Evolutionary conservation across 1,140 invertebrate genomes (phyloP), one percentile per base, ranked within the genome.

Genomic region (Andricus grossulariae): DNA sequence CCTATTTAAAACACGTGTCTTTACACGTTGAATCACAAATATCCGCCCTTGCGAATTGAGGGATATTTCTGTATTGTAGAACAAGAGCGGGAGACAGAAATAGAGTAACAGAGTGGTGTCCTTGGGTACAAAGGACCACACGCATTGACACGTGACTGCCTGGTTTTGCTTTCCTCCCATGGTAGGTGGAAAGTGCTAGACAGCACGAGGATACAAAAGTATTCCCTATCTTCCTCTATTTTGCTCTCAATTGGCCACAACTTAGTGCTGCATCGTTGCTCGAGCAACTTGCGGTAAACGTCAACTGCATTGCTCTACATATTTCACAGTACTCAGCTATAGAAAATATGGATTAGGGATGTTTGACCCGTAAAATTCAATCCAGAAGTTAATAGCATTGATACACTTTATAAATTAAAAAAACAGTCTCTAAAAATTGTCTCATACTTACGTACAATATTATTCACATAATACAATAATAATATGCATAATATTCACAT

Each of bases 81-180:
- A 66, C 25, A 16, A 55, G 16, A 18, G 21, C 16, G 49, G 39
- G 70, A 57, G 21, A 55, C 39, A 49, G 51, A 12, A 21, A 52
- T 19, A 71, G 71, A 16, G 50, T n/a, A 39, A 66, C 15, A 66
- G 60, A 66, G 25, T 39, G 25, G 32, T 6, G 57, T 39, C n/a
- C 60, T 66, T n/a, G 21, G 39, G n/a, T 16, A 66, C 60, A 66
- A 50, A 19, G 16, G 50, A 49, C 52, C 71, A 15, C 80, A 75
- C 80, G 77, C 50, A 60, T 55, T 57, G 57, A n/a, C 80, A 79
- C 80, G 80, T 71, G 77, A 71, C 79, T 25, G 13, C 18, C 45
- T 55, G 19, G 57, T 76, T 66, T 21, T 49, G 16, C 32, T 52
- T 71, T 55, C 16, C 45, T 16, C n/a, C 18, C 13, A 18, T 18